Evolutionary conservation across 2,888 invertebrate genomes (phyloP), one percentile per base, ranked within the genome.

Genomic region (Conistra vaccinii): DNA sequence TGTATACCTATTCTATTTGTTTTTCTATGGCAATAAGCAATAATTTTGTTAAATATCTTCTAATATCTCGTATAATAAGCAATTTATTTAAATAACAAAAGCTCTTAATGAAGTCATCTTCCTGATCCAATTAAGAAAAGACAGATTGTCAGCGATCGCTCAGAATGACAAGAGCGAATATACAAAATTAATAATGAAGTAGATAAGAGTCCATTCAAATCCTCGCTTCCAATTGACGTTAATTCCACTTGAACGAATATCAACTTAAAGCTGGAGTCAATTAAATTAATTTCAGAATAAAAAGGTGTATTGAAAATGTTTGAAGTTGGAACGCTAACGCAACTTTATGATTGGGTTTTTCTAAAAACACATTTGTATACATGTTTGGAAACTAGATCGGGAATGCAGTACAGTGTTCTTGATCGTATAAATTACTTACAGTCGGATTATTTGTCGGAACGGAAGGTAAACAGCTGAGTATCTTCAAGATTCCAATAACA

Each of bases 111-210:
- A 68, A 68, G n/a, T 32, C 62, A 48, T 70, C 48, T 68, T 69
- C 14, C n/a, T 63, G 51, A 79, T 63, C 58, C 68, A 84, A 69
- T 82, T 69, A 80, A 20, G 32, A 10, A 48, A 68, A 76, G 67
- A 84, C 55, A 32, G 62, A 84, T 80, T 17, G 65, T 55, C 23
- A 70, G 17, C 57, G 35, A 74, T 84, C 61, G 45, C 75, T 80
- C 58, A 55, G 9, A 42, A 55, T 53, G 45, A 51, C 60, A 51
- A 26, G n/a, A 69, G 73, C 14, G 29, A 65, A 42, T 60, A 51
- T 17, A 58, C 61, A 39, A 84, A 72, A 84, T 74, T 78, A 73
- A 78, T 84, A 76, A 69, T 29, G 14, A 45, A 32, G 26, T n/a
- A 53, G 9, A 29, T 57, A 23, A 39, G 7, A 65, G 6, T 53